phyloP scores from a whole-genome alignment of 2,113 vertebrate species.

The Lepus americanus region DNA sequence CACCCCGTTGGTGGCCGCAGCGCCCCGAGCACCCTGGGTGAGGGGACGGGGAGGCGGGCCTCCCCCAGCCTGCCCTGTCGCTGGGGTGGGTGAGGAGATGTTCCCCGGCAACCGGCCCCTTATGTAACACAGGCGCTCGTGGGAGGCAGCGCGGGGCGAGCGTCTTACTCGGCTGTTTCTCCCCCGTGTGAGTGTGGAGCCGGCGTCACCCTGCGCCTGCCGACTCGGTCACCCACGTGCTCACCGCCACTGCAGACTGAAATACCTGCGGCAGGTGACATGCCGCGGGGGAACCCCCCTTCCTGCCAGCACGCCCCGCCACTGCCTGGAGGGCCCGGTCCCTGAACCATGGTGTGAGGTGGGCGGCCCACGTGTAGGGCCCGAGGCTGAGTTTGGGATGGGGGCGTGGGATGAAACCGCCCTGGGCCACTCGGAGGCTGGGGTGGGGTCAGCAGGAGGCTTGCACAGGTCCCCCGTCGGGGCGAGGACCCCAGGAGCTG shows the following conservation, averaged over 20 bases:
- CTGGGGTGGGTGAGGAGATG: slow-evolving; percentile 62
- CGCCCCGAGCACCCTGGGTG: not conserved
- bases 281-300: not conserved
- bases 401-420: not conserved
- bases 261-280: slow-evolving; percentile 40
- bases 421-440: not conserved
- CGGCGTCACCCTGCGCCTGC: slow-evolving; percentile 45
- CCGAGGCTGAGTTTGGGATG: not conserved
- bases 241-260: slow-evolving; percentile 60
- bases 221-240: slow-evolving; percentile 65
- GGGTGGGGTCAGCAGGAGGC: fast-evolving
- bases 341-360: no score
- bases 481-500: not conserved
- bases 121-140: slow-evolving; percentile 86
- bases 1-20: no score
- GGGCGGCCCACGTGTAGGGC: no score
- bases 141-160: slow-evolving; percentile 72
- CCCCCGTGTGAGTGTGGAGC: slow-evolving; percentile 11
- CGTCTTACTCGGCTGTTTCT: slow-evolving; percentile 24
- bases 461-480: fast-evolving
- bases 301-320: no score
- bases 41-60: not conserved
- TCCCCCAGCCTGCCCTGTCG: not conserved
- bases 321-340: not conserved
- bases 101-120: slow-evolving; percentile 85